A percentile compares a stretch with the other conserved stretches of the same genome.
Conservation (phyloP, 2,113 vertebrate species). For the Dendrocopos noguchii region DNA sequence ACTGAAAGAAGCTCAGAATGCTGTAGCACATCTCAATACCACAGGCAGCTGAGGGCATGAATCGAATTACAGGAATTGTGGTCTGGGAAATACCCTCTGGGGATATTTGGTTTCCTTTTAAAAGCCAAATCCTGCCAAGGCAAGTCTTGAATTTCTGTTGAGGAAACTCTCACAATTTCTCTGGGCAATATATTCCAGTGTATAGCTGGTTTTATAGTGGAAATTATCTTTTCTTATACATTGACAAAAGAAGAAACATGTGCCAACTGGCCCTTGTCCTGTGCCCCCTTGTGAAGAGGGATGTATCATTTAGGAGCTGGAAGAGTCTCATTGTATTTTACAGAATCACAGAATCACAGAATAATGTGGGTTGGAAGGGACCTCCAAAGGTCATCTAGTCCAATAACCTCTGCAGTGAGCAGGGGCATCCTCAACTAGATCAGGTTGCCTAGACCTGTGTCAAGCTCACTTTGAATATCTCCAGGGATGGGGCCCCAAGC, state of each 20-base stretch:
- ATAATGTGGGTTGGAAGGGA: too few species aligned
- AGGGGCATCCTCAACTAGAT: too few species aligned
- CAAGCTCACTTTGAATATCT: too few species aligned
- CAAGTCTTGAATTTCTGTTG: not conserved
- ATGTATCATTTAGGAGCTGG: not conserved
- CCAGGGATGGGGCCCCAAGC: too few species aligned
- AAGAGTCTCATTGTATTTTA: not conserved
- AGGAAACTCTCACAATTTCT: not conserved
- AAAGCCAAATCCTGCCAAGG: not conserved
- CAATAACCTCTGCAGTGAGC: too few species aligned
- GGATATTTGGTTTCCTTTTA: not conserved
- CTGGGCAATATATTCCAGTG: not conserved
- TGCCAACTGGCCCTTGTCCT: not conserved
- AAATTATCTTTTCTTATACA: not conserved
- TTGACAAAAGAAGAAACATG: not conserved
- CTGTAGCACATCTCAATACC: not conserved
- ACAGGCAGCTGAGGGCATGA: not conserved
- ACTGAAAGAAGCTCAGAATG: not conserved
- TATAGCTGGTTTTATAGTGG: not conserved
- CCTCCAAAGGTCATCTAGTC: too few species aligned
- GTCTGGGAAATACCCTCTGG: not conserved
- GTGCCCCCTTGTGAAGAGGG: not conserved
- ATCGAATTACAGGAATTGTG: not conserved
- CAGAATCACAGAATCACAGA: not conserved
- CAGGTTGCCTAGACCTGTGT: too few species aligned